Evolutionary conservation across 2,888 invertebrate species (phyloP).

Genomic region (Branchipolynoe longqiensis): DNA sequence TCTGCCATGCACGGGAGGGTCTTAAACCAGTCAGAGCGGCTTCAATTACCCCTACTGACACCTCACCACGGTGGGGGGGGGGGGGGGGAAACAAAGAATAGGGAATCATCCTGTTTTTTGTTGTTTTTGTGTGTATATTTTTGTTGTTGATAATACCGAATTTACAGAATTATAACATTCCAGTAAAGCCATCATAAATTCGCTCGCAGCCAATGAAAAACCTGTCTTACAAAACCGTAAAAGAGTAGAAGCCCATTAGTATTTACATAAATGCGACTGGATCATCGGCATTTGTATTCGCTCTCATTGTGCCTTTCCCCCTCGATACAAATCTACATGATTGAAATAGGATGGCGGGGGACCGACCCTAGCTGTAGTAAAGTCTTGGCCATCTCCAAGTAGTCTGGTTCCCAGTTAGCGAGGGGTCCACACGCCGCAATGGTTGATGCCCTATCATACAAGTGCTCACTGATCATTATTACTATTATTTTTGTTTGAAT

Average conservation of each 20-base stretch:
- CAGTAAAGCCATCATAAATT: too few relatives aligned
- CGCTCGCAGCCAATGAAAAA: conserved; percentile 25
- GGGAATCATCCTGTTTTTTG: too few relatives aligned
- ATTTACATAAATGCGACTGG: conserved; percentile 53
- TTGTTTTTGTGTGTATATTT: too few relatives aligned
- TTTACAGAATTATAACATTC: too few relatives aligned
- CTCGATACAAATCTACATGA: conserved; percentile 50
- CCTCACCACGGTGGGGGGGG: not conserved
- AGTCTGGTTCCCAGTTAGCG: too few relatives aligned
- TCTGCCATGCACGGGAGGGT: conserved; percentile 43
- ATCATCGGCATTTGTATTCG: not conserved
- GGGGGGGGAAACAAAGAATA: too few relatives aligned
- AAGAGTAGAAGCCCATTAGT: conserved; percentile 34
- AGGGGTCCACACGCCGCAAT: conserved; percentile 35
- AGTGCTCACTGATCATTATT: too few relatives aligned
- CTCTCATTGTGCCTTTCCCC: not conserved
- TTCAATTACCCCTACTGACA: not conserved
- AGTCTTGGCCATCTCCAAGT: too few relatives aligned
- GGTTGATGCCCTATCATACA: conserved; percentile 42
- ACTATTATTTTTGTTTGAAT: too few relatives aligned
- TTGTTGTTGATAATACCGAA: too few relatives aligned
- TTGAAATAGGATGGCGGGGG: not conserved
- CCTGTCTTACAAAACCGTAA: conserved; percentile 18
- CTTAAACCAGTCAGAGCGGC: not conserved
- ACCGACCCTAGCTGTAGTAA: too few relatives aligned